These are phyloP conservation scores for Oscarella lobularis DNA, from an alignment of 37 sponge, comb jelly and placozoan species.

Conservation along the genomic window DNA sequence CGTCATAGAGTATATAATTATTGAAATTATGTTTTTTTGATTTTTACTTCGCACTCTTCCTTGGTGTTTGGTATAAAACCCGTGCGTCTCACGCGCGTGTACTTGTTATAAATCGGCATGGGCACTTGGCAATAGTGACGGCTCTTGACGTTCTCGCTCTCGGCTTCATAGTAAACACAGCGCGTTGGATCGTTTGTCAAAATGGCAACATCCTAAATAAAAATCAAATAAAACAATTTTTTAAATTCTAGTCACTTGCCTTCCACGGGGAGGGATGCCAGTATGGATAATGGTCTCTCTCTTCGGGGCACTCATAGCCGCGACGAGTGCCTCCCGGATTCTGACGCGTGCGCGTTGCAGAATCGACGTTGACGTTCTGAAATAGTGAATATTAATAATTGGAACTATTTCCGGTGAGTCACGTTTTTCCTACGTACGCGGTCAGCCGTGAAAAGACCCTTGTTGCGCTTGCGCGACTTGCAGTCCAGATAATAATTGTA, in stretches of 20 bases:
- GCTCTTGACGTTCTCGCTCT: slow-evolving; percentile 81
- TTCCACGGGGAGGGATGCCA: slow-evolving; percentile 98
- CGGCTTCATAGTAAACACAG: slow-evolving; percentile 64
- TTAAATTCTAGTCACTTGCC: slow-evolving; percentile 42
- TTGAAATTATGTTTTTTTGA: neutral
- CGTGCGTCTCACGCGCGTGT: neutral
- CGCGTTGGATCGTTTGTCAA: slow-evolving; percentile 67
- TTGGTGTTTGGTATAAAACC: slow-evolving; percentile 63
- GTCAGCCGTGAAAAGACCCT: slow-evolving; percentile 91
- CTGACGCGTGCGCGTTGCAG: slow-evolving; percentile 89
- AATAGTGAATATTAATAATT: too few species aligned
- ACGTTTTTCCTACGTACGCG: too few species aligned
- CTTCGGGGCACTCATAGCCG: slow-evolving; percentile 98
- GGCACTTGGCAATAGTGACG: slow-evolving; percentile 66
- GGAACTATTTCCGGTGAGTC: too few species aligned
- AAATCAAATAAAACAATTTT: too few species aligned
- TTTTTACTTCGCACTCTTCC: slow-evolving; percentile 57
- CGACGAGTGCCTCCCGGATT: slow-evolving; percentile 75
- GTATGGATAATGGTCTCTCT: slow-evolving; percentile 99
- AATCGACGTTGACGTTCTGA: slow-evolving; percentile 41
- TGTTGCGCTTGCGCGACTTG: slow-evolving; percentile 59
- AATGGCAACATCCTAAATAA: slow-evolving; percentile 76
- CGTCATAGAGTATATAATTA: too few species aligned
- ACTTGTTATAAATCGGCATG: slow-evolving; percentile 10
- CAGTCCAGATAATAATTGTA: slow-evolving; percentile 87